Evolutionary conservation across 2,888 invertebrate genomes (phyloP).

Genomic region (Shargacucullia verbasci): DNA sequence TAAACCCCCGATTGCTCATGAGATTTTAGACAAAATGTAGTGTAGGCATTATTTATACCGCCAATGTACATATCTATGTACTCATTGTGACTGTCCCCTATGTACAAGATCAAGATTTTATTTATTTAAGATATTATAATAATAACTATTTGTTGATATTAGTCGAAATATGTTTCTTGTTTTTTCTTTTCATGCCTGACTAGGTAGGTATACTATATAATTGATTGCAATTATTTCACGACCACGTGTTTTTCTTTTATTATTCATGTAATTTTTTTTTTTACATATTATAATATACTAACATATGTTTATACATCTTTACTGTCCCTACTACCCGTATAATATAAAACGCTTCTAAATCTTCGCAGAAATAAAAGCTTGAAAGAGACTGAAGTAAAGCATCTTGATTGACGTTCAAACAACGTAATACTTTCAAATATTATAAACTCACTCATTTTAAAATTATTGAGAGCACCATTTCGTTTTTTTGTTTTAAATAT

Average conservation of each 20-base stretch:
- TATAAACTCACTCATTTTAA: constrained; percentile 71
- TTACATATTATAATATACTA: constrained; percentile 1
- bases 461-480: constrained; percentile 76
- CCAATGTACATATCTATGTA: not conserved
- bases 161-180: too few species aligned
- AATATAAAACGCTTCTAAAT: constrained; percentile 43
- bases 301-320: constrained; percentile 17
- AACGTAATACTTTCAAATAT: constrained; percentile 35
- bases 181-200: too few species aligned
- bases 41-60: constrained; percentile 15
- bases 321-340: constrained; percentile 34
- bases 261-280: not conserved
- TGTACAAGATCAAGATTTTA: not conserved
- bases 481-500: constrained; percentile 66
- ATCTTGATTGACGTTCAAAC: constrained; percentile 25
- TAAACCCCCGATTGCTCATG: constrained; percentile 10
- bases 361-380: constrained; percentile 49
- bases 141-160: too few species aligned
- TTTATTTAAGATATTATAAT: not conserved
- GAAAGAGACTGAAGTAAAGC: constrained; percentile 55
- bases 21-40: constrained; percentile 8
- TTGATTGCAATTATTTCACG: constrained; percentile 3
- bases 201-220: not conserved
- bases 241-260: constrained; percentile 2
- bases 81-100: not conserved